phyloP scores from a whole-genome alignment of 2,888 invertebrate genomes.

The Ypsolopha sequella region DNA sequence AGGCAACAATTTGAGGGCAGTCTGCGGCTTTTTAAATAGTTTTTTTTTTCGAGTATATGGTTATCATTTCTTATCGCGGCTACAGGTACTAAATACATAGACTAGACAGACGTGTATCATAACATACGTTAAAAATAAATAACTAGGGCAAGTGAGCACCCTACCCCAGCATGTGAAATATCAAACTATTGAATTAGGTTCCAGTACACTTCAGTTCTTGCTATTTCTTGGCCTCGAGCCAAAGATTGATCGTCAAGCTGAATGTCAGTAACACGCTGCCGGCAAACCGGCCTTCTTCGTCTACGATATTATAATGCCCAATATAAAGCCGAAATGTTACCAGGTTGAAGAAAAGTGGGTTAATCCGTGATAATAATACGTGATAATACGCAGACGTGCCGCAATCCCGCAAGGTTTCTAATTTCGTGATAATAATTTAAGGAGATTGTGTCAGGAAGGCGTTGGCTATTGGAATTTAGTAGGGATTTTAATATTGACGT shows the following conservation, averaged over 20 bases:
- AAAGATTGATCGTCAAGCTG: conserved; percentile 40
- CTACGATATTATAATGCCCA: not conserved
- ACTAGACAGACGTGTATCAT: no score
- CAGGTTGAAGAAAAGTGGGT: conserved; percentile 8
- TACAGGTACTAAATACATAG: no score
- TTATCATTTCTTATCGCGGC: no score
- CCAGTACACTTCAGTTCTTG: conserved; percentile 7
- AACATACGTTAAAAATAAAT: no score
- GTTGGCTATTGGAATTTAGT: no score
- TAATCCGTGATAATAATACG: conserved; percentile 1
- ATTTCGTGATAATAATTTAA: not conserved
- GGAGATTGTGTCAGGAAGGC: not conserved
- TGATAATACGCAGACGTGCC: not conserved
- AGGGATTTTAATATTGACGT: no score
- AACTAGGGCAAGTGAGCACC: no score
- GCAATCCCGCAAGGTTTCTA: not conserved
- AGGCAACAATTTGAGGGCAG: no score
- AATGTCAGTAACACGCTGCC: conserved; percentile 44
- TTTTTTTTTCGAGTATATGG: no score
- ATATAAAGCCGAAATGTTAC: conserved; percentile 9
- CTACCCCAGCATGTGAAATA: not conserved
- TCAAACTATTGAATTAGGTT: conserved; percentile 4
- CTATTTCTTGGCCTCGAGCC: conserved; percentile 32
- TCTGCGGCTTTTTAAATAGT: no score
- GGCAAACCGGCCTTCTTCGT: conserved; percentile 2